These are phyloP conservation scores for Uloborus plumipes DNA, from an alignment of 2,888 invertebrate genomes.

Conservation along the genomic window DNA sequence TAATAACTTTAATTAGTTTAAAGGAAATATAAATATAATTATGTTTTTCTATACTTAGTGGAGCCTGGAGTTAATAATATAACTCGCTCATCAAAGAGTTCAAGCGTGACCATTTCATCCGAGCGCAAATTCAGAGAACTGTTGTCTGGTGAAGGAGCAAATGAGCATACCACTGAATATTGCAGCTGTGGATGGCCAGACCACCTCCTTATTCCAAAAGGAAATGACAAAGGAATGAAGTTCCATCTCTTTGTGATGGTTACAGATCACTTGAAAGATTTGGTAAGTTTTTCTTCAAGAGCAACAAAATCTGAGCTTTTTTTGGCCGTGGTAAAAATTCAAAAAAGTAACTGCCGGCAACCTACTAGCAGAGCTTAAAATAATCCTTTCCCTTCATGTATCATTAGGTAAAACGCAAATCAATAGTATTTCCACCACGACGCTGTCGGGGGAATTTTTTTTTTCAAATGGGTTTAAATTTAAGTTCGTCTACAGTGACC, in stretches of 20 bases:
- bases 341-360: no score
- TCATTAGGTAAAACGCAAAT: no score
- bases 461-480: no score
- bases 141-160: conserved; percentile 71
- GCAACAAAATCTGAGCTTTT: no score
- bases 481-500: no score
- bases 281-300: conserved; percentile 72
- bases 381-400: no score
- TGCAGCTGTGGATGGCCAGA: conserved; percentile 92
- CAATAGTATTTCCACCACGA: no score
- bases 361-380: no score
- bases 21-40: no score
- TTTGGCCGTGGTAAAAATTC: no score
- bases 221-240: conserved; percentile 78
- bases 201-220: conserved; percentile 84
- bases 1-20: no score
- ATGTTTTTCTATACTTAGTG: conserved; percentile 73
- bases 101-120: conserved; percentile 86
- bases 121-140: conserved; percentile 84
- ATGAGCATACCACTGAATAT: conserved; percentile 77
- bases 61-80: conserved; percentile 76
- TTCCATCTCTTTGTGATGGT: conserved; percentile 84
- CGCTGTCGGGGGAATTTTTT: no score
- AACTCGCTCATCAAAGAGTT: conserved; percentile 78
- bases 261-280: conserved; percentile 80